These are phyloP conservation scores for Lycophotia porphyrea DNA, from an alignment of 2,888 invertebrate genomes.

Conservation along the genomic window DNA sequence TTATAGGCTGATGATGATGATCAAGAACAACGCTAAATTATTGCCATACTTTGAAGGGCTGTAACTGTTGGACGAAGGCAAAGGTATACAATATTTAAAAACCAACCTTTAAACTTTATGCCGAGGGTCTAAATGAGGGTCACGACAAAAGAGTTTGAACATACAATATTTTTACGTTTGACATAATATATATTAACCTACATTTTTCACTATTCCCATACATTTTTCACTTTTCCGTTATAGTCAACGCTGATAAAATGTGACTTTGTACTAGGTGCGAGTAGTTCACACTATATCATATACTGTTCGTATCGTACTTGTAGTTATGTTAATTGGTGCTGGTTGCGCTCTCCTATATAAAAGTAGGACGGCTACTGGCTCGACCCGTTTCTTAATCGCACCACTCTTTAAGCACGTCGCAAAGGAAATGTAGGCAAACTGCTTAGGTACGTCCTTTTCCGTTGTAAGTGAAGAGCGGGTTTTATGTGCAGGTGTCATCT, in stretches of 20 bases:
- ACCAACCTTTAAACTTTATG: background rate
- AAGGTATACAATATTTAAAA: background rate
- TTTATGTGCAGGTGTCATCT: conserved; percentile 23
- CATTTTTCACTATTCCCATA: background rate
- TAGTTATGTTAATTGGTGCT: conserved; percentile 41
- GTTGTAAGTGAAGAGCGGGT: conserved; percentile 19
- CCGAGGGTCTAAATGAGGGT: background rate
- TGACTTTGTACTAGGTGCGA: background rate
- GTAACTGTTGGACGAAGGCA: background rate
- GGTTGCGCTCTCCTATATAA: conserved; percentile 24
- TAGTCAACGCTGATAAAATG: background rate
- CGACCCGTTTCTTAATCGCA: conserved; percentile 60
- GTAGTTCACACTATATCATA: conserved; percentile 5
- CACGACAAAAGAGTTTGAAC: background rate
- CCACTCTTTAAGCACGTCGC: conserved; percentile 23
- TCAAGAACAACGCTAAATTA: conserved; percentile 21
- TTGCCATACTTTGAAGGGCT: conserved; percentile 11
- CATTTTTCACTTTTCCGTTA: background rate
- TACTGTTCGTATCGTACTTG: conserved; percentile 20
- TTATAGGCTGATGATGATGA: too few species aligned
- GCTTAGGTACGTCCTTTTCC: conserved; percentile 39
- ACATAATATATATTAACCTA: background rate
- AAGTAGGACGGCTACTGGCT: conserved; percentile 27
- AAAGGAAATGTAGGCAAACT: conserved; percentile 58
- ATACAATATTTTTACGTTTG: background rate